Conservation (phyloP, 2,888 invertebrate species). For the Aproaerema taeniolella region DNA sequence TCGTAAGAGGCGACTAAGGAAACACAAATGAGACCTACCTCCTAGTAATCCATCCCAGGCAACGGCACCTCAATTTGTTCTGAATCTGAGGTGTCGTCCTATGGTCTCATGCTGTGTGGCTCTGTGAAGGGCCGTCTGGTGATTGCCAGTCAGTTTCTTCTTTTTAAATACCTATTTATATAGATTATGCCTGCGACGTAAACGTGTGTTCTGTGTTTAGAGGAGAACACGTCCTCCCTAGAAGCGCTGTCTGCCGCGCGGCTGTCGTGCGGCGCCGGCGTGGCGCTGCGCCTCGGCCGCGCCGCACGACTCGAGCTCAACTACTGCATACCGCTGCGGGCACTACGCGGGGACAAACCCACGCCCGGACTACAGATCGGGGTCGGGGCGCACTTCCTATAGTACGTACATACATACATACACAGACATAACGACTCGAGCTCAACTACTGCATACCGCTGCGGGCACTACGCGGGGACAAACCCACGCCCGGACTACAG, state of each 20-base stretch:
- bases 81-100: too few relatives aligned
- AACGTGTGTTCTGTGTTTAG: too few relatives aligned
- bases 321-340: conserved; percentile 89
- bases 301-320: conserved; percentile 97
- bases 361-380: conserved; percentile 89
- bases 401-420: conserved; percentile 1
- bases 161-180: too few relatives aligned
- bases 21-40: too few relatives aligned
- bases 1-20: too few relatives aligned
- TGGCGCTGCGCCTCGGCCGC: conserved; percentile 87
- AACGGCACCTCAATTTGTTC: too few relatives aligned
- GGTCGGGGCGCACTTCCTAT: conserved; percentile 88
- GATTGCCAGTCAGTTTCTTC: too few relatives aligned
- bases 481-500: conserved; percentile 83
- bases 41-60: too few relatives aligned
- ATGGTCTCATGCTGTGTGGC: too few relatives aligned
- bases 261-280: conserved; percentile 88
- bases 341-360: conserved; percentile 79
- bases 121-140: too few relatives aligned
- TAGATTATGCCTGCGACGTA: too few relatives aligned
- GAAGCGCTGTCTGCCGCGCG: conserved; percentile 76
- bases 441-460: conserved; percentile 95
- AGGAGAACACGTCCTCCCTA: not conserved
- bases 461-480: conserved; percentile 80
- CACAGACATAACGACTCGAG: conserved; percentile 85